phyloP scores from a whole-genome alignment of 2,888 invertebrate genomes.

The Xanthorhoe designata region DNA sequence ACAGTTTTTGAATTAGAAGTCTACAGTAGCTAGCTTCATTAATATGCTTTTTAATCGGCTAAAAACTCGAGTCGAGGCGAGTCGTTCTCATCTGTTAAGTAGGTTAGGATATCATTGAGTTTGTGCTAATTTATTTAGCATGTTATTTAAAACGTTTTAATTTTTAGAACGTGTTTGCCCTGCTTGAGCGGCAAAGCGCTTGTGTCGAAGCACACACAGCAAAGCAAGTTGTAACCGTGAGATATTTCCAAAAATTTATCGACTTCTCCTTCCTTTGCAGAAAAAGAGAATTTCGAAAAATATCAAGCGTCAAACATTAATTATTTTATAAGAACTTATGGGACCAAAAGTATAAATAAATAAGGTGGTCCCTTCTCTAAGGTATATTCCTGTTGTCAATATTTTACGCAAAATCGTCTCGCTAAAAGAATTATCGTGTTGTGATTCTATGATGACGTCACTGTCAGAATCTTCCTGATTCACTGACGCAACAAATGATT shows the following conservation, averaged over 20 bases:
- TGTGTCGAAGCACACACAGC: too few species aligned
- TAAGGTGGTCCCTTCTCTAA: not conserved
- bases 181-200: not conserved
- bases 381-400: not conserved
- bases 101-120: conserved; percentile 13
- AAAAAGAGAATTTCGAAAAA: not conserved
- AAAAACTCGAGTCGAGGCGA: conserved; percentile 9
- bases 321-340: too few species aligned
- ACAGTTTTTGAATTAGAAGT: conserved; percentile 27
- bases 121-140: conserved; percentile 7
- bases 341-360: not conserved
- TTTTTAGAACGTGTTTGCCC: not conserved
- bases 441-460: conserved; percentile 7
- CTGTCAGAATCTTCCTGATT: conserved; percentile 21
- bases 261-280: too few species aligned
- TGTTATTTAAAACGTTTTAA: not conserved
- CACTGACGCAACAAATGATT: conserved; percentile 18
- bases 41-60: conserved; percentile 34
- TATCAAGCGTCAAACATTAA: too few species aligned
- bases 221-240: too few species aligned
- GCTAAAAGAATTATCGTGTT: conserved; percentile 17
- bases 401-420: not conserved
- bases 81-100: conserved; percentile 16
- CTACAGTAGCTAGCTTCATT: conserved; percentile 20
- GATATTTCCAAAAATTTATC: too few species aligned